Evolutionary conservation across 2,113 vertebrate species (phyloP), one percentile per base, ranked within the genome.

Genomic region (Mesoclemmys tuberculata): DNA sequence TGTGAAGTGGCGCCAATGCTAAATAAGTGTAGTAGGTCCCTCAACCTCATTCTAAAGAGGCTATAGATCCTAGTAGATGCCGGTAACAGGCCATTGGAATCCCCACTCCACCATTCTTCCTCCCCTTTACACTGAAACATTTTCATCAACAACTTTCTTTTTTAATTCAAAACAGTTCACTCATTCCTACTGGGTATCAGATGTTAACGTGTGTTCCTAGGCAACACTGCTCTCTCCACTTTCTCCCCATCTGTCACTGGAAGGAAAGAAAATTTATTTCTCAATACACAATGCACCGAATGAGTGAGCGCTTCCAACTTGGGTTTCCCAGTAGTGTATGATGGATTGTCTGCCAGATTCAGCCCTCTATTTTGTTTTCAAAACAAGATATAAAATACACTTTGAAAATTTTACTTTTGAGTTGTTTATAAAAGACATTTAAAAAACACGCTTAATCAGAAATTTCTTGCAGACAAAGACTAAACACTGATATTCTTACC

Each of bases 401-500:
- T 22, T n/a, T 18, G 35, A 56, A 83, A 49, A 56, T 3, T 84
- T 21, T 86, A 88, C 87, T 54, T 95, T 11, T 90, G 78, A 92
- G 56, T 74, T 93, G 64, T 84, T 94, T 79, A 55, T 48, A 92
- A 95, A 92, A 46, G 56, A 48, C 41, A 88, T 8, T 68, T 21
- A 13, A 3, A 55, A 10, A 80, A 82, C 58, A 35, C 41, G 52
- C 58, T 95, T 74, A 55, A 87, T 93, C 54, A 86, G 8, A 94
- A 98, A 94, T 85, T 51, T 84, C 90, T 87, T 93, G 94, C 84
- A 89, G 95, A 92, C 84, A 80, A 81, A n/a, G 71, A 95, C 89
- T 85, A 91, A 92, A 93, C 85, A 31, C 56, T 85, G 71, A 92
- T 80, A 80, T 93, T 96, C 81, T 87, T 94, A 90, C 94, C 92